Evolutionary conservation across 2,113 vertebrate genomes (phyloP), one percentile per base, ranked within the genome.

Genomic region (Leptobrachium ailaonicum): DNA sequence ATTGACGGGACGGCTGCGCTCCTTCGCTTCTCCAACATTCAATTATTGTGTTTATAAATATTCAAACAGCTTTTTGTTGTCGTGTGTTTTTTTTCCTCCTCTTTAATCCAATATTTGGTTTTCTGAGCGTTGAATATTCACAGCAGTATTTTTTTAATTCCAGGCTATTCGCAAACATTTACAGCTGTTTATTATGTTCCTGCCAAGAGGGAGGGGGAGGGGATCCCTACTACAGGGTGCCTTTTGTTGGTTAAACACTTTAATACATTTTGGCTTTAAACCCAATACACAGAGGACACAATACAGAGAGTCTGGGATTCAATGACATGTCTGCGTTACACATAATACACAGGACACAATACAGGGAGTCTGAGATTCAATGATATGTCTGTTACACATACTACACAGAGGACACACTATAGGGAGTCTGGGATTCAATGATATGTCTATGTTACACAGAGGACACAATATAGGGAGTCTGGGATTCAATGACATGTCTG

Each of bases 51-150:
- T 77, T n/a, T 60, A 11, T 70, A 78, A 78, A 71, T 78, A 78
- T 71, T 71, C 66, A 76, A 66, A 54, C 42, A 41, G 32, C 43
- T 53, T 42, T 20, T 75, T 75, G 20, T 32, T 32, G 20, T 32
- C 20, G 20, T 50, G 47, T 0, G 1, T 50, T 50, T 66, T 64
- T 75, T 6, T 66, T 41, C 11, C 47, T 56, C 42, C 32, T 40
- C 54, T 32, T 60, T 66, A 41, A 69, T 70, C 53, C 66, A 41
- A 41, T 2, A 88, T 89, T 87, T 86, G 20, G 85, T 85, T 88
- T 87, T 80, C 82, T 44, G 43, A 41, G 83, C 60, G 5, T 84
- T 88, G 83, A 88, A 87, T 87, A 87, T 87, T 86, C 84, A 85
- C 60, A 80, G 4, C 4, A 0, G 56, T 32, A 32, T 6, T 53